Evolutionary conservation across 2,888 invertebrate species (phyloP).

Genomic region (Diplazon laetatorius): DNA sequence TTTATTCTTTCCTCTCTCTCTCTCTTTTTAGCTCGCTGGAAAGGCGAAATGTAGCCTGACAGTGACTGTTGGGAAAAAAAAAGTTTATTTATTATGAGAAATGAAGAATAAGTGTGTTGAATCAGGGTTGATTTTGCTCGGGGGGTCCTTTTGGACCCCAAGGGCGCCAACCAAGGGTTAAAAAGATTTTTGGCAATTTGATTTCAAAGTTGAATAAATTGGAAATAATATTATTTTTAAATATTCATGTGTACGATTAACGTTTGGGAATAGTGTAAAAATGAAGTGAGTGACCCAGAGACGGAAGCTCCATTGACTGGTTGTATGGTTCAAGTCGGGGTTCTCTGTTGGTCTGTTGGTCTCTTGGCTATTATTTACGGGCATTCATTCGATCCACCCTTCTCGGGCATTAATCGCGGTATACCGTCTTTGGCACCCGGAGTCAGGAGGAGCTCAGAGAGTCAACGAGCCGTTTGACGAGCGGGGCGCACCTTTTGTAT

Average conservation of each 20-base stretch:
- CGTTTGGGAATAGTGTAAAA: background rate
- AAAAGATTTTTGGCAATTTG: no score
- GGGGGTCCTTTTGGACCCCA: no score
- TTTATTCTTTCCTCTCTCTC: constrained; percentile 62
- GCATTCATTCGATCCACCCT: background rate
- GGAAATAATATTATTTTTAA: no score
- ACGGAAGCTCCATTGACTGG: background rate
- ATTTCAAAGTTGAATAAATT: no score
- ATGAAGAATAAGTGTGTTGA: no score
- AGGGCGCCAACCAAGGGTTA: no score
- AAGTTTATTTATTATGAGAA: no score
- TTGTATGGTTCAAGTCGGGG: no score
- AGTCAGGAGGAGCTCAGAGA: constrained; percentile 11
- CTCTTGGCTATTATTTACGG: constrained; percentile 1
- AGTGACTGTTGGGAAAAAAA: no score
- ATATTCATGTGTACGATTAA: no score
- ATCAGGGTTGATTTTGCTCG: no score
- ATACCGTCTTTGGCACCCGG: background rate
- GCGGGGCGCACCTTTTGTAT: constrained; percentile 24
- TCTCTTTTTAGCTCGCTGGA: constrained; percentile 17
- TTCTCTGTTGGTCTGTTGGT: constrained; percentile 7
- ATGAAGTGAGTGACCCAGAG: constrained; percentile 21
- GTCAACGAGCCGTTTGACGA: constrained; percentile 32
- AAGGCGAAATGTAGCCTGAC: no score
- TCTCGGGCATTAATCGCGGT: background rate